Evolutionary conservation across 30 jellyfish, hydroid and myxozoan species (phyloP), one percentile per base, ranked within the genome.

Genomic region (Morbakka virulenta): DNA sequence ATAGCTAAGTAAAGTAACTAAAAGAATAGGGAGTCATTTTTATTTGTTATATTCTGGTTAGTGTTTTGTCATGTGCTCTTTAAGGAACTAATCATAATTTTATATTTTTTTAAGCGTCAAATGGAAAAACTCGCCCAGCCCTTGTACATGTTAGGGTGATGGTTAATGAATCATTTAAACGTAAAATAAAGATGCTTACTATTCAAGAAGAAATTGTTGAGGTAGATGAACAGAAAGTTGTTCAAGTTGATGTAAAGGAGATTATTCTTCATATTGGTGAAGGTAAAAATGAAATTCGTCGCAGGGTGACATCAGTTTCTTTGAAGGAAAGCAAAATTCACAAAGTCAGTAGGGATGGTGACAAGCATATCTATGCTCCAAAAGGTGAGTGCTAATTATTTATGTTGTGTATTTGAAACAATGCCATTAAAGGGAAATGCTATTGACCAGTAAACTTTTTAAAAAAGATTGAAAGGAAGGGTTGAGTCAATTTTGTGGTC

Each of bases 181-280:
- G 83, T 27, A 83, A 65, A 30, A 87, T 84, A 0, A 83, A 67
- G 57, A 20, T 72, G 61, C 87, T 83, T 29, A 21, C 84, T 9
- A 72, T 75, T 28, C 89, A 85, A 32, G 95, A 85, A 41, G 86
- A 85, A 22, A 77, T 75, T 48, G 86, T 75, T 22, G 84, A 85
- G 28, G 82, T 75, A 2, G 81, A 80, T 31, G 77, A 61, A 31
- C 81, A 85, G 14, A 86, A 52, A 32, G 95, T 68, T 28, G 72
- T 41, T 23, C 89, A 85, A 31, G 71, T 75, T 35, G 91, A 75
- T 28, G 88, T 75, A 57, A 77, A 85, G 67, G 95, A 85, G 47
- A 21, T 75, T 68, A 74, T 75, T 35, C 81, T 75, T 66, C 89
- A 85, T 50, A 31, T 67, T 47, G 74, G 82, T 25, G 89, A 67